Percentiles rank a stretch among this genome's conserved stretches.
Evolutionary conservation across 2,797 vertebrate genomes (phyloP).

Genomic region (Enteromius treurensis): DNA sequence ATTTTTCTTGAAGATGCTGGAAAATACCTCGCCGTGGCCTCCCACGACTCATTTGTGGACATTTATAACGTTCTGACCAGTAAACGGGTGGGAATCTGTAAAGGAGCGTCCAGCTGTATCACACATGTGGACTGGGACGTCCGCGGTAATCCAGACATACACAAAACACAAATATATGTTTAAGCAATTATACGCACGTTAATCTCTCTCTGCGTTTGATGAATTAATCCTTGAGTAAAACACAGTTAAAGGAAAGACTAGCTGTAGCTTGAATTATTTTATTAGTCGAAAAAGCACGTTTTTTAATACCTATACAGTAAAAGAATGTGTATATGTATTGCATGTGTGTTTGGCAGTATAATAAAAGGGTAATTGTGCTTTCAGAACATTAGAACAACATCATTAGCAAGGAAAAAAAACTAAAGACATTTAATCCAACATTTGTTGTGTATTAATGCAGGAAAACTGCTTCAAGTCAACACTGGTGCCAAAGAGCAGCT

Average conservation of each 20-base stretch:
- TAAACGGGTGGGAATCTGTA: conserved; percentile 96
- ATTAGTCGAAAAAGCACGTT: too few relatives aligned
- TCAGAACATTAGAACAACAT: neutral
- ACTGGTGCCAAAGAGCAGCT: conserved; percentile 94
- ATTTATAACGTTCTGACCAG: conserved; percentile 96
- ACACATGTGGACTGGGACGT: conserved; percentile 97
- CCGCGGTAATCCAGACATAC: conserved; percentile 78
- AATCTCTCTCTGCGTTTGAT: neutral
- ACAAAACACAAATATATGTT: neutral
- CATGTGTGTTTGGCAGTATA: neutral
- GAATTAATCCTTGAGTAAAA: neutral
- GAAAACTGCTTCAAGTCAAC: conserved; percentile 96
- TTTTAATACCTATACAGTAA: neutral
- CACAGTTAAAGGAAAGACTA: too few relatives aligned
- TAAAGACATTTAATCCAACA: neutral
- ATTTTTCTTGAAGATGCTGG: conserved; percentile 82
- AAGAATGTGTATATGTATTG: neutral
- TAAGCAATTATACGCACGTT: neutral
- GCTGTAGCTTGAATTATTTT: too few relatives aligned
- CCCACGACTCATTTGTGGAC: conserved; percentile 95
- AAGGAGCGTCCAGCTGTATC: conserved; percentile 91
- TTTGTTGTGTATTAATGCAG: conserved; percentile 69
- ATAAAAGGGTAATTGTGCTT: neutral
- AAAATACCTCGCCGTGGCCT: conserved; percentile 95
- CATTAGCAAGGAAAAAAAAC: neutral